Evolutionary conservation across 2,888 invertebrate species (phyloP).

Genomic region (Melanostoma scalare): DNA sequence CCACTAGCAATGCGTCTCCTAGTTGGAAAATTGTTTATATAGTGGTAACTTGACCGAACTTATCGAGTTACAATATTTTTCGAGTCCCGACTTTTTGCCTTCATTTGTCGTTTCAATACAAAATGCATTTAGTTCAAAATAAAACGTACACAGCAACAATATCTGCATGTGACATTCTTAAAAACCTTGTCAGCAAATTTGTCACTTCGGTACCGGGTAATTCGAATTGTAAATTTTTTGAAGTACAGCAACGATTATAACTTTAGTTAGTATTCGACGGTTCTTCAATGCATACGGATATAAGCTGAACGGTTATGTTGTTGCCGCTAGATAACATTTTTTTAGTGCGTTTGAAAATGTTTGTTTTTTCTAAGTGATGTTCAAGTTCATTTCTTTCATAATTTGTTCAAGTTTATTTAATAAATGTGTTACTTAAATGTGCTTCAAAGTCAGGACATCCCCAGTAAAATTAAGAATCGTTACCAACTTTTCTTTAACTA

Average conservation of each 20-base stretch:
- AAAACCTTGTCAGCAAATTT: conserved; percentile 54
- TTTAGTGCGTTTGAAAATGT: too few species aligned
- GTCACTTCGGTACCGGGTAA: conserved; percentile 9
- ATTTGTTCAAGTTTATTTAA: too few species aligned
- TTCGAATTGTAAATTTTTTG: conserved; percentile 45
- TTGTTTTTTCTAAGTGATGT: too few species aligned
- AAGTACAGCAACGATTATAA: conserved; percentile 34
- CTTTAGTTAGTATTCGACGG: conserved; percentile 42
- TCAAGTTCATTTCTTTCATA: too few species aligned
- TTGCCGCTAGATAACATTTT: too few species aligned
- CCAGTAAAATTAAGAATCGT: too few species aligned
- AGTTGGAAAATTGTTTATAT: conserved; percentile 66
- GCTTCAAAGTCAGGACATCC: too few species aligned
- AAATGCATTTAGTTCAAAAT: conserved; percentile 23
- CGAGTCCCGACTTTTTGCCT: conserved; percentile 33
- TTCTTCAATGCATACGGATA: conserved; percentile 14
- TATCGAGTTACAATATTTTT: conserved; percentile 57
- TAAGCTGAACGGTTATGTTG: neutral
- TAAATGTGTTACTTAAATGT: too few species aligned
- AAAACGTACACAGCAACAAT: conserved; percentile 12
- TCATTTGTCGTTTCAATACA: conserved; percentile 18
- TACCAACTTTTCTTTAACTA: too few species aligned
- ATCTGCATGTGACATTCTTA: conserved; percentile 28
- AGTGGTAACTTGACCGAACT: conserved; percentile 60
- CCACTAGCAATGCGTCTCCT: conserved; percentile 23